These are phyloP conservation scores for Pogona vitticeps DNA, from an alignment of 2,113 vertebrate species.

Conservation along the genomic window DNA sequence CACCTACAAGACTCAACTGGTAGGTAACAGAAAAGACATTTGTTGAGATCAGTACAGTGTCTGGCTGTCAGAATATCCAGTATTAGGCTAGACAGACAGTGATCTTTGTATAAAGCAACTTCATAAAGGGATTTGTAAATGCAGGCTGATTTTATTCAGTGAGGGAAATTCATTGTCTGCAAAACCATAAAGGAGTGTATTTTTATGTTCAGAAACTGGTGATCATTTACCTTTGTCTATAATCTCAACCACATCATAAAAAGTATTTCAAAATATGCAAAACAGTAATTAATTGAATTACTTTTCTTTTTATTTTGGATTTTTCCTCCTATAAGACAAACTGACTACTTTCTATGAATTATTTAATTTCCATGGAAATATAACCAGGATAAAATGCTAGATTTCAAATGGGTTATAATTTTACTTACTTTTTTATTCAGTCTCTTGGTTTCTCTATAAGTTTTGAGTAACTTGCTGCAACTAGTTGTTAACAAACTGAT, in stretches of 20 bases:
- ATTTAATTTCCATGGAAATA: constrained; percentile 16
- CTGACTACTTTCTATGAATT: neutral
- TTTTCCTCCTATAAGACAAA: neutral
- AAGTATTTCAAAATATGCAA: neutral
- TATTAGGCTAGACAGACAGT: neutral
- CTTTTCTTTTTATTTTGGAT: constrained; percentile 22
- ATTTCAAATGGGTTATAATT: constrained; percentile 15
- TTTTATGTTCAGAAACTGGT: neutral
- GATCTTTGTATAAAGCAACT: neutral
- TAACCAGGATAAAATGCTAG: neutral
- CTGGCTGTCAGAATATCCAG: neutral
- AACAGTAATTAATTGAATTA: neutral
- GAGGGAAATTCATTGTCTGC: neutral
- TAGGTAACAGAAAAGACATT: neutral
- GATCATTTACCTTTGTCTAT: neutral
- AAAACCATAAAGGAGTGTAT: neutral
- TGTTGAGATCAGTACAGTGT: neutral
- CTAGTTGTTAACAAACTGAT: no score
- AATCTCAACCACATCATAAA: neutral
- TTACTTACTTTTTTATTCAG: constrained; percentile 5
- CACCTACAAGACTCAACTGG: neutral
- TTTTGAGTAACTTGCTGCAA: no score
- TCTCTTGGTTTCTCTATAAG: neutral
- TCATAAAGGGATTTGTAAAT: neutral
- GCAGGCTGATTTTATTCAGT: neutral